Percentiles rank a stretch among this genome's conserved stretches.
These are phyloP conservation scores for Amaurobius ferox DNA, from an alignment of 2,888 invertebrate genomes.

Conservation along the genomic window DNA sequence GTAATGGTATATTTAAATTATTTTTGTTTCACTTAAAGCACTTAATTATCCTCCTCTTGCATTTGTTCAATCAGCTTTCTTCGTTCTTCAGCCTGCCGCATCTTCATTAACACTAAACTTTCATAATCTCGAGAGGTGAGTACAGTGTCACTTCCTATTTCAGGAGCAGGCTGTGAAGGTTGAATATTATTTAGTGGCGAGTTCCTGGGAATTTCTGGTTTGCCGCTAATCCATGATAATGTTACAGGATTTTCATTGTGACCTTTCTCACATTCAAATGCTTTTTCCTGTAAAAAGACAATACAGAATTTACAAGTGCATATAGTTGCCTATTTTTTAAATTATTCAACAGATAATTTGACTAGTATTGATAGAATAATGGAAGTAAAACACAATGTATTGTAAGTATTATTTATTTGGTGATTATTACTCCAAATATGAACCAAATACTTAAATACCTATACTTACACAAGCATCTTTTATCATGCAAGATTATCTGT, in stretches of 20 bases:
- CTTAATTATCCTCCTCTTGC: conserved; percentile 62
- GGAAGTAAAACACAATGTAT: no score
- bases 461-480: no score
- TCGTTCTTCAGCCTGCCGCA: conserved; percentile 90
- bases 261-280: conserved; percentile 81
- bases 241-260: conserved; percentile 84
- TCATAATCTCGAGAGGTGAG: conserved; percentile 85
- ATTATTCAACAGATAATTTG: no score
- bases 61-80: conserved; percentile 80
- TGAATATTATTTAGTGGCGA: conserved; percentile 23
- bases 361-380: no score
- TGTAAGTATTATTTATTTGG: no score
- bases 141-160: conserved; percentile 77
- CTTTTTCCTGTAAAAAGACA: conserved; percentile 75
- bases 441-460: no score
- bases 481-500: no score
- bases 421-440: no score
- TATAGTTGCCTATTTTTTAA: no score
- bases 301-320: no score
- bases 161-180: conserved; percentile 74
- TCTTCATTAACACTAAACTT: conserved; percentile 86
- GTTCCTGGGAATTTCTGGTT: conserved; percentile 73
- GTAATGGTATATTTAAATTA: no score
- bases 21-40: no score
- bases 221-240: conserved; percentile 83